Evolutionary conservation across 2,113 vertebrate genomes (phyloP).

Genomic region (Morone chrysops): DNA sequence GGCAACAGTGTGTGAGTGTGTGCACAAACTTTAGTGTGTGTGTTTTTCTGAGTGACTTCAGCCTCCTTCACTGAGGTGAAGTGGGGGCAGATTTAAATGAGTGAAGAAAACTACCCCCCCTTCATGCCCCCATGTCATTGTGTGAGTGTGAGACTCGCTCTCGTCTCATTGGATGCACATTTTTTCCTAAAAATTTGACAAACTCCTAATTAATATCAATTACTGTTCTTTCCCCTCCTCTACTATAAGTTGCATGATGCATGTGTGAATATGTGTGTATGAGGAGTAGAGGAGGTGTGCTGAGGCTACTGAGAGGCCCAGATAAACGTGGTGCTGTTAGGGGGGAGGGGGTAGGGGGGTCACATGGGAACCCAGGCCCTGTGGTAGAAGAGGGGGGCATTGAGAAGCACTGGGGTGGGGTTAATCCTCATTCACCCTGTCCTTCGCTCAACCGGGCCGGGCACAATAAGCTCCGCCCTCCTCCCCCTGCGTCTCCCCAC

Average conservation of each 20-base stretch:
- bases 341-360: background rate
- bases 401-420: slow-evolving; percentile 82
- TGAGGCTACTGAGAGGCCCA: slow-evolving; percentile 60
- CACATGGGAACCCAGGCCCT: slow-evolving; percentile 77
- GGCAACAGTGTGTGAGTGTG: slow-evolving; percentile 54
- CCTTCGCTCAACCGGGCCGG: slow-evolving; percentile 72
- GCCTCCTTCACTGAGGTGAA: slow-evolving; percentile 79
- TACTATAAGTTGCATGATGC: slow-evolving; percentile 1
- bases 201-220: background rate
- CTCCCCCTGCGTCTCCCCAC: slow-evolving; percentile 65
- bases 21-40: slow-evolving; percentile 62
- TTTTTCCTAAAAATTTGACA: background rate
- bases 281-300: slow-evolving; percentile 40
- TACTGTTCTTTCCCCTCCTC: background rate
- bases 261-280: slow-evolving; percentile 25
- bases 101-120: slow-evolving; percentile 68
- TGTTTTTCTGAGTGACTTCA: slow-evolving; percentile 76
- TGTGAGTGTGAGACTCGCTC: slow-evolving; percentile 32
- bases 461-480: slow-evolving; percentile 77
- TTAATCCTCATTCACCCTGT: slow-evolving; percentile 85
- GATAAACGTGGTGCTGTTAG: slow-evolving; percentile 49
- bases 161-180: background rate
- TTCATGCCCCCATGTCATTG: slow-evolving; percentile 28
- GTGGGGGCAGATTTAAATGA: slow-evolving; percentile 82
- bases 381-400: slow-evolving; percentile 65